A percentile compares a stretch with the other conserved stretches of the same genome.
phyloP scores from a whole-genome alignment of 2,888 invertebrate species.

The Anodontia alba region DNA sequence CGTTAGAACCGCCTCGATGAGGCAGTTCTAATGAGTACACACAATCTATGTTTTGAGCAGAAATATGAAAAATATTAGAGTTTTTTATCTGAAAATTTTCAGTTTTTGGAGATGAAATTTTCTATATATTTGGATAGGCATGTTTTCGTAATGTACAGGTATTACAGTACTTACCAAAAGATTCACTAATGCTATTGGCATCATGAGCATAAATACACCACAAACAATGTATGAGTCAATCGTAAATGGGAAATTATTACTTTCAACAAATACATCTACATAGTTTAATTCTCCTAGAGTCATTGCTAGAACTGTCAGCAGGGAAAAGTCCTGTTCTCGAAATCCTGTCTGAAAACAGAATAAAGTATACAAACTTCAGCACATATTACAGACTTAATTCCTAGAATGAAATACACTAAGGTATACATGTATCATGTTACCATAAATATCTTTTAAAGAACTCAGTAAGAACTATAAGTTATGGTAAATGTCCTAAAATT shows the following conservation, averaged over 20 bases:
- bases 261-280: constrained; percentile 67
- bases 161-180: constrained; percentile 74
- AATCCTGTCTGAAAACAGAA: constrained; percentile 66
- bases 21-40: no score
- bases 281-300: constrained; percentile 80
- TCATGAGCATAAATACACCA: constrained; percentile 75
- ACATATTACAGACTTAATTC: neutral
- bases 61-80: no score
- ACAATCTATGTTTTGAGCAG: no score
- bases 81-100: no score
- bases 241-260: constrained; percentile 65
- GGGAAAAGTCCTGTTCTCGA: constrained; percentile 49
- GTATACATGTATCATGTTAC: no score
- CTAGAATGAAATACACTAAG: neutral
- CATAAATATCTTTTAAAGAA: no score
- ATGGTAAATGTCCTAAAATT: no score
- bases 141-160: no score
- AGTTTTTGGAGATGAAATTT: no score
- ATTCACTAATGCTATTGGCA: constrained; percentile 81
- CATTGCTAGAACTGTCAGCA: constrained; percentile 78
- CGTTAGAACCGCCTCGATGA: no score
- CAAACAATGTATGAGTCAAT: constrained; percentile 74
- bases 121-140: no score
- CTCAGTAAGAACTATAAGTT: no score
- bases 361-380: neutral